Base-by-base conservation (phyloP, 2,888 invertebrate species). In the Lumbricus terrestris region DNA sequence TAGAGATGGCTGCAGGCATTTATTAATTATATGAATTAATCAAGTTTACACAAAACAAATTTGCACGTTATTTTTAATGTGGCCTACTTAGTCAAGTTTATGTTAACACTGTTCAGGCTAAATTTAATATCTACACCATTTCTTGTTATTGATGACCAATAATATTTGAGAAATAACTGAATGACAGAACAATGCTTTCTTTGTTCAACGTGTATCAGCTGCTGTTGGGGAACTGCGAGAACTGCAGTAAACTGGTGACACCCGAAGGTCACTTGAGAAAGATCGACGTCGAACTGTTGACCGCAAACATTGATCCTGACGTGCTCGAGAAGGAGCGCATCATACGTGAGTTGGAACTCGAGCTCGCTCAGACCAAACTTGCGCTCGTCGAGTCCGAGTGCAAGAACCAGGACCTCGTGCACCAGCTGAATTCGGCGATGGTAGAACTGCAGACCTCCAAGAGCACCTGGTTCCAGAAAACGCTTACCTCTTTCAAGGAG, bases 311-410 rank as follows among this genome's bases (percentile, higher is more conserved):
- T 29, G 89, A 89, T 91, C 93, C 94, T 1, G 91, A 92, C 40
- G 90, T 94, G 11, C 91, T 93, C 37, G 93, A 94, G 69, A 92
- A 93, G 42, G 93, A 94, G 88, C 91, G 93, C 37, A 93, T 94
- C 92, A 93, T 95, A 35, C 93, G 98, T 6, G 98, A 98, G 94
- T 95, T 99, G 34, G 99, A 99, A 95, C 96, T 99, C 91, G 99
- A 99, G 94, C 95, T 99, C 92, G 99, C 99, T 5, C 98, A 98
- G 95, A 98, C 99, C 0, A 99, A 99, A 95, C 96, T 99, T 92
- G 98, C 98, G 0, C 97, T 99, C 92, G 99, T 99, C 13, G 98
- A 99, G 95, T 97, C 98, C 1, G 98, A 99, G 95, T 99, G 99
- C 95, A 97, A 97, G 94, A 98, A 98, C 95, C 98, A 98, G 96